Conservation (phyloP, 37 sponge, comb jelly and placozoan species). For the Crambe crambe region DNA sequence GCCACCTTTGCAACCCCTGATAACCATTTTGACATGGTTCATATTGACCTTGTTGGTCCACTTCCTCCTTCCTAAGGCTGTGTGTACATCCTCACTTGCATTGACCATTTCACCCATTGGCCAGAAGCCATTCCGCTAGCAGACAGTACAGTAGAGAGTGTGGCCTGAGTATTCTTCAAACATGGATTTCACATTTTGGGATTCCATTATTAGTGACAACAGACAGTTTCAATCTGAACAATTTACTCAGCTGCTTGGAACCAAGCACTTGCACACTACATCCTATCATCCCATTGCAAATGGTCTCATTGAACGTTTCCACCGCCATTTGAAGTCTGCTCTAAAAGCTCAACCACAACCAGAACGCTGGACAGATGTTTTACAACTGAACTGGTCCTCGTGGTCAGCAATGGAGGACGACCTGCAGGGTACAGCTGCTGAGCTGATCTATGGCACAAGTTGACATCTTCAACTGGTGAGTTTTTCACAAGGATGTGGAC, state of each 20-base stretch:
- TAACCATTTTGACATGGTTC: constrained; percentile 52
- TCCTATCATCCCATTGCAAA: constrained; percentile 70
- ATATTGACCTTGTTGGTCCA: constrained; percentile 67
- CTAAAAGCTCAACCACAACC: constrained; percentile 60
- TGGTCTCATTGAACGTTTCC: no score
- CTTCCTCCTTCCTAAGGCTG: constrained; percentile 61
- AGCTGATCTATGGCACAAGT: no score
- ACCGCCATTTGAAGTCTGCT: no score
- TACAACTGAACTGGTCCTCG: no score
- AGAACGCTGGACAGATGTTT: constrained; percentile 47
- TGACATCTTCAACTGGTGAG: no score
- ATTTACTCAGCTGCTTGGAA: constrained; percentile 43
- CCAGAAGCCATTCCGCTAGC: constrained; percentile 53
- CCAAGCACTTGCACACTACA: no score
- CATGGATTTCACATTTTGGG: constrained; percentile 73
- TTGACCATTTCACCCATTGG: constrained; percentile 56
- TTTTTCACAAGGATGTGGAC: no score
- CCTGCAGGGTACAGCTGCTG: no score
- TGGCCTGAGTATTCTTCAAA: constrained; percentile 55
- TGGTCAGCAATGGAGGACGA: no score
- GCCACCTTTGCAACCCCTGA: constrained; percentile 51
- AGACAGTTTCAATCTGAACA: constrained; percentile 73
- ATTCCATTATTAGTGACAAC: constrained; percentile 62
- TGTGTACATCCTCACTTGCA: constrained; percentile 51
- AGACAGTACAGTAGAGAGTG: constrained; percentile 42